These are phyloP conservation scores for Amphiprion ocellaris DNA, from an alignment of 2,113 vertebrate species.

Conservation along the genomic window DNA sequence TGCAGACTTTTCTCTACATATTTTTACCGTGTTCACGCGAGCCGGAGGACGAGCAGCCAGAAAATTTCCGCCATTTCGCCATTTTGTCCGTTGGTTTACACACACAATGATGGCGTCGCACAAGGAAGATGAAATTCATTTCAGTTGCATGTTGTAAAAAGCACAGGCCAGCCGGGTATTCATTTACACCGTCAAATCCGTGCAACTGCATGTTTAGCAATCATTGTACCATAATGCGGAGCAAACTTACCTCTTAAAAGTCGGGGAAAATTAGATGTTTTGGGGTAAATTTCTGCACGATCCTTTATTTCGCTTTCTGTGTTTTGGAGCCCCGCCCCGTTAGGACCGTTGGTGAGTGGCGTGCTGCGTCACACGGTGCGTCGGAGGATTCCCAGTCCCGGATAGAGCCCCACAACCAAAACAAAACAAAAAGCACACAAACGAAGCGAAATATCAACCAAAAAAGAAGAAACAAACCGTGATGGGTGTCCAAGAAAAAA, in stretches of 20 bases:
- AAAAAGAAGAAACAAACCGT: neutral
- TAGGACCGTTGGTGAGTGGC: slow-evolving; percentile 64
- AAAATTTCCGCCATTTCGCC: slow-evolving; percentile 80
- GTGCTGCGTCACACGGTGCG: slow-evolving; percentile 67
- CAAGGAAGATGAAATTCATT: slow-evolving; percentile 67
- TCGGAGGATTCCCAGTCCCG: slow-evolving; percentile 54
- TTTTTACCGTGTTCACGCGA: too few relatives aligned
- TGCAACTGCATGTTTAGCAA: slow-evolving; percentile 17
- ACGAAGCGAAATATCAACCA: too few relatives aligned
- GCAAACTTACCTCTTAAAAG: slow-evolving; percentile 71
- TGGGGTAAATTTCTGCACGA: slow-evolving; percentile 76
- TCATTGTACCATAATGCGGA: fast-evolving
- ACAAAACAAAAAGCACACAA: too few relatives aligned
- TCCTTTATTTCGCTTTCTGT: slow-evolving; percentile 84
- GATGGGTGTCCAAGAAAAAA: too few relatives aligned
- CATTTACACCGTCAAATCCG: neutral
- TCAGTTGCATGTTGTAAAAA: slow-evolving; percentile 48
- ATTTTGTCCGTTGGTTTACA: slow-evolving; percentile 84
- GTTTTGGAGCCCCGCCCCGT: slow-evolving; percentile 84
- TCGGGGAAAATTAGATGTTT: slow-evolving; percentile 58
- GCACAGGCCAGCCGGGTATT: neutral
- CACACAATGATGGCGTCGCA: slow-evolving; percentile 86
- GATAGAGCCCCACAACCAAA: neutral
- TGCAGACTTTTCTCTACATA: fast-evolving
- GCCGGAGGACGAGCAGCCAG: slow-evolving; percentile 13